Evolutionary conservation across 2,113 vertebrate genomes (phyloP), one percentile per base, ranked within the genome.

Genomic region (Clupea harengus): DNA sequence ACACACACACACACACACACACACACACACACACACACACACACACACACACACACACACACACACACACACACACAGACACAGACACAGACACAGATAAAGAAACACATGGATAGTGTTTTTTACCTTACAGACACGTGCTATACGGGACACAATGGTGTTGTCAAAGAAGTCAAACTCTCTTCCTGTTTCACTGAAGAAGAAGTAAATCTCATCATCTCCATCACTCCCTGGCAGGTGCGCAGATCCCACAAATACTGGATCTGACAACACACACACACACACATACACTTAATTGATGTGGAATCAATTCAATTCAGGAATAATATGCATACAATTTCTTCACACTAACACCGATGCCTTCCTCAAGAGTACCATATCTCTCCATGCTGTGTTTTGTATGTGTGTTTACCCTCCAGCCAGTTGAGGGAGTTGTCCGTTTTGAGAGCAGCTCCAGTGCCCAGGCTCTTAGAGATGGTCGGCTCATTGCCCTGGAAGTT

Each of bases 401-500:
- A 11, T 49, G 8, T 39, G 39, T 78, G 45, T 90, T 92, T 93
- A 99, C 98, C 98, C 94, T 98, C 97, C 81, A 99, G 96, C 98
- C 98, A 99, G 94, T 95, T 99, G 92, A 99, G 96, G 85, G 98
- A 99, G 93, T 96, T 98, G 93, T 99, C 98, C 0, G 97, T 99
- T 93, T 99, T 99, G 89, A 98, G 93, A 87, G 96, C 91, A 6
- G 96, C 95, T 82, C 96, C 96, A 88, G 92, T 94, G 88, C 96
- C 96, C 9, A 97, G 95, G 93, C 97, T 98, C 91, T 97, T 97
- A 90, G 94, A 97, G 93, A 99, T 98, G 92, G 96, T 96, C 0
- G 98, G 98, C 91, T 99, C 98, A 0, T 98, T 99, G 89, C 97
- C 98, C 93, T 98, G 98, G 93, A 99, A 99, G 93, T 97, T 98